These are phyloP conservation scores for Gortyna flavago DNA, from an alignment of 2,888 invertebrate species.

Conservation along the genomic window DNA sequence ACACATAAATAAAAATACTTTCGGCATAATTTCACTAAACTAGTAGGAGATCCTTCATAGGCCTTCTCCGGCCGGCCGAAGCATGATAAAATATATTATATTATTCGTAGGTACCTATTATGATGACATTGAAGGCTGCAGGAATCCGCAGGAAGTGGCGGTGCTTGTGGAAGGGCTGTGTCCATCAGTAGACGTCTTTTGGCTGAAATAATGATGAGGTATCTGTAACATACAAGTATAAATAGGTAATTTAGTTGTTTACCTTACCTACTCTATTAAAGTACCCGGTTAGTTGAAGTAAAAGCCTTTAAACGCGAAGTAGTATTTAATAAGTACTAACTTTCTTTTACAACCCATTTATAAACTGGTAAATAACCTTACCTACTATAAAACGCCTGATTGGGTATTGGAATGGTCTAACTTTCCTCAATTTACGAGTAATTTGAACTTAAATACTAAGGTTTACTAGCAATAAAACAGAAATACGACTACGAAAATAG, in stretches of 20 bases:
- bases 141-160: no score
- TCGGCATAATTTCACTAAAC: no score
- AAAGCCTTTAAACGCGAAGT: conserved; percentile 36
- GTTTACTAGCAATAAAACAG: not conserved
- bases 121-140: no score
- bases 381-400: conserved; percentile 33
- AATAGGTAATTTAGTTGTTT: not conserved
- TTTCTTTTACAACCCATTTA: conserved; percentile 24
- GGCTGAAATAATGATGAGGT: not conserved
- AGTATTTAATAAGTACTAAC: conserved; percentile 41
- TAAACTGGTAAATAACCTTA: conserved; percentile 29
- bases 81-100: not conserved
- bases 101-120: not conserved
- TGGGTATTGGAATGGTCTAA: conserved; percentile 28
- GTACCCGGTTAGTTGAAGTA: not conserved
- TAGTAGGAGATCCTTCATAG: no score
- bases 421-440: conserved; percentile 18
- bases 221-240: not conserved
- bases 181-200: not conserved
- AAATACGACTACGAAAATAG: not conserved
- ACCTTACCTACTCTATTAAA: conserved; percentile 3
- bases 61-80: not conserved
- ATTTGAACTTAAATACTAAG: conserved; percentile 4
- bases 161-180: no score
- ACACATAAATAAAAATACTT: no score